Evolutionary conservation across 2,888 invertebrate species (phyloP), one percentile per base, ranked within the genome.

Genomic region (Julus scanicus): DNA sequence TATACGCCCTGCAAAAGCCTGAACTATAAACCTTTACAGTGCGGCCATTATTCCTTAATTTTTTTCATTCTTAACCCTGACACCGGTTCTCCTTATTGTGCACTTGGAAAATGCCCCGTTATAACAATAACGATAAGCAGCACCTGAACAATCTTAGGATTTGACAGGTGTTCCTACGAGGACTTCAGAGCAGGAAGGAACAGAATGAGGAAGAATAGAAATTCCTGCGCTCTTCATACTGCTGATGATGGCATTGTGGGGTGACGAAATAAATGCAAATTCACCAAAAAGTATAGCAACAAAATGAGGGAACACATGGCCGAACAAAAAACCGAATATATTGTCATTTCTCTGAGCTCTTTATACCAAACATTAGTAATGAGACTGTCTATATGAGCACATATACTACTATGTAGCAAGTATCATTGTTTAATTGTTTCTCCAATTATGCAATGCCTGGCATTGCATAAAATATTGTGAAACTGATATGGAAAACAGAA

Each of bases 11-110:
- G 17, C 17, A 63, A 53, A 63, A 63, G 63, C 63, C 63, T 63
- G 63, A 63, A 63, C 63, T 63, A 63, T 63, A 63, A 63, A 63
- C 63, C 63, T 63, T 63, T 63, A 63, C 63, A 20, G 63, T 63
- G n/a, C n/a, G 63, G 63, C 63, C 63, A 63, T 63, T 63, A 63
- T 63, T 63, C n/a, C 63, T 63, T 63, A 63, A 63, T 63, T 63
- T 63, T 13, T 63, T n/a, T n/a, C n/a, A n/a, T n/a, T n/a, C n/a
- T n/a, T 63, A 63, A 63, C 63, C 63, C 63, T 63, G 63, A 63
- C 63, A 63, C 63, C 63, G 63, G 63, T 63, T 63, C 63, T 63
- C n/a, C 63, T 63, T 63, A n/a, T n/a, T 2, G n/a, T n/a, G n/a
- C 53, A 8, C 63, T 63, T n/a, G 6, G 20, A 3, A n/a, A 63